Conservation (phyloP, 1,140 invertebrate genomes). For the Rhagoletis pomonella region DNA sequence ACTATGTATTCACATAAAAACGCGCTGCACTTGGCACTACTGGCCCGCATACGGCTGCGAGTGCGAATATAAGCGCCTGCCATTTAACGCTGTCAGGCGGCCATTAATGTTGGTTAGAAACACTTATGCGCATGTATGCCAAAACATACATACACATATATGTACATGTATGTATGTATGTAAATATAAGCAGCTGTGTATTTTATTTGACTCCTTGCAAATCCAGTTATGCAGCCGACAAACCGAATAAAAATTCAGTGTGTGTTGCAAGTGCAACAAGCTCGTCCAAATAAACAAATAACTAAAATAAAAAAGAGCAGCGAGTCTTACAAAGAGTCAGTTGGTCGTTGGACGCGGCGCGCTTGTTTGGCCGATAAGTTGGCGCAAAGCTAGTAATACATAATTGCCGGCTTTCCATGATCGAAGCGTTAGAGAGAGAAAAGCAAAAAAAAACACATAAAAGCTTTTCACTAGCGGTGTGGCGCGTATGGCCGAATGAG, state of each 20-base stretch:
- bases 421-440: neutral
- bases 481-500: neutral
- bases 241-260: neutral
- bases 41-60: conserved; percentile 3
- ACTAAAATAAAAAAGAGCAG: neutral
- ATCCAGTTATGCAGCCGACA: conserved; percentile 27
- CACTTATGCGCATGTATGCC: neutral
- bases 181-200: conserved; percentile 15
- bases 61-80: neutral
- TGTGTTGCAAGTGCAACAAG: neutral
- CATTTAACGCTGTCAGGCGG: neutral
- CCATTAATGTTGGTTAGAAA: conserved; percentile 1
- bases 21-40: conserved; percentile 50
- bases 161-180: neutral
- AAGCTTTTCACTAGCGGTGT: neutral
- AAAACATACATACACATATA: neutral
- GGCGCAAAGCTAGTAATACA: conserved; percentile 9
- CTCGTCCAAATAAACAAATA: neutral
- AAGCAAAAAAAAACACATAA: neutral
- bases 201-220: conserved; percentile 50
- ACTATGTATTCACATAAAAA: neutral
- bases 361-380: neutral
- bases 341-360: neutral
- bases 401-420: conserved; percentile 37
- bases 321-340: conserved; percentile 26